phyloP scores from a whole-genome alignment of 2,113 vertebrate genomes.

The Acrocephalus arundinaceus region DNA sequence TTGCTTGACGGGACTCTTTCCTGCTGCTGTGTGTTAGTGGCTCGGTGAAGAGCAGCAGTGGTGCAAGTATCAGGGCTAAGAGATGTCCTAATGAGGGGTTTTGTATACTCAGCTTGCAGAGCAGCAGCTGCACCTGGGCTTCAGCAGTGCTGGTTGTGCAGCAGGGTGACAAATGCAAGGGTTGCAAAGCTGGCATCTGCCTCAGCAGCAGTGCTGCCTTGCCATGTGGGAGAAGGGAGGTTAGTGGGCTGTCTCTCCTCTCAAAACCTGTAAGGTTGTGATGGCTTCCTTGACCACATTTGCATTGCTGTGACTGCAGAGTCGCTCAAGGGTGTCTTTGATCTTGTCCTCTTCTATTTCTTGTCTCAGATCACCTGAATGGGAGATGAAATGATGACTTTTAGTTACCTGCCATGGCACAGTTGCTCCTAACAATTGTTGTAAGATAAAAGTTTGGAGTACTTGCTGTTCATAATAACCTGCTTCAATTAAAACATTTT shows the following conservation, averaged over 20 bases:
- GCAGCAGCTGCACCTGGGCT: background rate
- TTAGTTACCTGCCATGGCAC: background rate
- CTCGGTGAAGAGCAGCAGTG: background rate
- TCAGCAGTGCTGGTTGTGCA: background rate
- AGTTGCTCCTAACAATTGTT: background rate
- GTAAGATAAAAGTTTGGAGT: background rate
- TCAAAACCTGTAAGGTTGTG: conserved; percentile 71
- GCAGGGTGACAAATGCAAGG: background rate
- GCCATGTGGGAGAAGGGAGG: background rate
- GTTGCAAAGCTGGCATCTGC: background rate
- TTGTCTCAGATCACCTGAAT: conserved; percentile 74
- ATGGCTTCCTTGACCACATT: conserved; percentile 78
- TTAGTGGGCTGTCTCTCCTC: conserved; percentile 19
- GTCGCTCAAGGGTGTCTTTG: conserved; percentile 76
- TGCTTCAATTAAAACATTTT: background rate
- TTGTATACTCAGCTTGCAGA: background rate
- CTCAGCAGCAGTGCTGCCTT: background rate
- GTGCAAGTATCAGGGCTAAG: background rate
- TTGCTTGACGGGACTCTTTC: background rate
- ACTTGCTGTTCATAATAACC: background rate
- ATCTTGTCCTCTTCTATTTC: conserved; percentile 80
- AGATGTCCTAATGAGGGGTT: background rate
- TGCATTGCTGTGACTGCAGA: conserved; percentile 75
- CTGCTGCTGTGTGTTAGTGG: background rate
- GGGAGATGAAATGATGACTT: background rate